Base-by-base conservation (phyloP, 2,888 invertebrate genomes). In the Himalopsyche anomala region DNA sequence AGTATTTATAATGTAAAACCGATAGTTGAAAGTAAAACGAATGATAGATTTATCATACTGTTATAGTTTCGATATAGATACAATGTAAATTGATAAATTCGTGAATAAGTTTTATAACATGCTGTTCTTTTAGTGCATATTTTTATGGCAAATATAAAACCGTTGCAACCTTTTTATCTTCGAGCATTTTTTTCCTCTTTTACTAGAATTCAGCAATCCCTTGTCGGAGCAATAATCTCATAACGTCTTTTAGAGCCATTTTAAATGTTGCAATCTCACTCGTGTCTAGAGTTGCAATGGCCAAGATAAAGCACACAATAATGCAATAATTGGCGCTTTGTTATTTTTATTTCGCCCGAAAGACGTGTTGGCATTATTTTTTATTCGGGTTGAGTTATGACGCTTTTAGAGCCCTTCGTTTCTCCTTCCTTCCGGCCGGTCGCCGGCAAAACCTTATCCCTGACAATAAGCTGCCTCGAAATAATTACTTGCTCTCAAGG, bases 401-500 rank as follows among this genome's bases (percentile, higher is more conserved):
- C 19, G 80, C 80, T 80, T 80, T 80, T 80, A 80, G 45, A 80
- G 19, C 36, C 80, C 42, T 51, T 80, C 81, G 17, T 15, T 28
- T 19, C 36, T 54, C 54, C 38, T 55, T 54, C 19, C 81, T 81
- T 81, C 45, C 36, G 81, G 38, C 40, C 19, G 19, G 38, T 17
- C 45, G 42, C 45, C 36, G 81, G 38, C 40, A 54, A n/a, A 55
- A 28, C 45, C 81, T 28, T 55, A 36, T 74, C 74, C 74, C 74
- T 74, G 38, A 74, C 74, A 36, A 45, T 84, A 84, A 81, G 81
- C 56, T 28, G 62, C 40, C 42, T 81, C 38, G 84, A 80, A 84
- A 84, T 84, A 84, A 84, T 84, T 84, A 62, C 45, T 80, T 54
- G 45, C 80, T 19, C 84, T 45, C 84, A 28, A 56, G 84, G 81